A percentile compares a stretch with the other conserved stretches of the same genome.
These are phyloP conservation scores for Hippopotamus amphibius DNA, from an alignment of 2,113 vertebrate species.

Conservation along the genomic window DNA sequence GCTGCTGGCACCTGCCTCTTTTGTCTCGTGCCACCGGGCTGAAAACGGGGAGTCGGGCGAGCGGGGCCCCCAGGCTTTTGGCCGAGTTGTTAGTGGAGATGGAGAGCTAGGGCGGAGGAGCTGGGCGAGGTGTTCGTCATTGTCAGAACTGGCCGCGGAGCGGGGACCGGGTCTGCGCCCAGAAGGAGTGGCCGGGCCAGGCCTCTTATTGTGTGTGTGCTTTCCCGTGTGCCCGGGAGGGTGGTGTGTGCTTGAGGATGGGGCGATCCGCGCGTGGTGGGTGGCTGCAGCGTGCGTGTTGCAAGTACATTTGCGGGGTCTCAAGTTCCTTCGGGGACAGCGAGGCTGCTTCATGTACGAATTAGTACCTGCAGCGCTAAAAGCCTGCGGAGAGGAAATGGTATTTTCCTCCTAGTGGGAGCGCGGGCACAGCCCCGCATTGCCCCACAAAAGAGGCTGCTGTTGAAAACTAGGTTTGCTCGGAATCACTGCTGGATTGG, in stretches of 20 bases:
- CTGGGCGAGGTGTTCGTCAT: slow-evolving; percentile 58
- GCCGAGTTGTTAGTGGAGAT: neutral
- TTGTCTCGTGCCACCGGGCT: slow-evolving; percentile 72
- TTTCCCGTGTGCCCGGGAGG: neutral
- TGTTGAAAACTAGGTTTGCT: slow-evolving; percentile 48
- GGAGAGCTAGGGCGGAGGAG: neutral
- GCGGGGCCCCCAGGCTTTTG: neutral
- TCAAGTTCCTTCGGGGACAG: slow-evolving; percentile 67
- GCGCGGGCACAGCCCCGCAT: slow-evolving; percentile 22
- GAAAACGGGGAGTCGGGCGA: neutral
- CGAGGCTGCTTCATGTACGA: neutral
- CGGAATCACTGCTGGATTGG: neutral
- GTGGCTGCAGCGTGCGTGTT: neutral
- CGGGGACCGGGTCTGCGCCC: slow-evolving; percentile 39
- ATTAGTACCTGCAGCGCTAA: slow-evolving; percentile 72
- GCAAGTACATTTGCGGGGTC: slow-evolving; percentile 47
- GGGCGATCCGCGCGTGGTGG: neutral
- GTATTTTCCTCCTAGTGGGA: slow-evolving; percentile 67
- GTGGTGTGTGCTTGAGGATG: neutral
- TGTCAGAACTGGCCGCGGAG: slow-evolving; percentile 56
- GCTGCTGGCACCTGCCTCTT: slow-evolving; percentile 74
- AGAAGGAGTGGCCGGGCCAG: slow-evolving; percentile 71
- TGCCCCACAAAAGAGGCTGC: slow-evolving; percentile 66
- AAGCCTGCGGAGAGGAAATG: slow-evolving; percentile 66
- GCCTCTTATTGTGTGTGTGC: slow-evolving; percentile 75